A percentile compares a stretch with the other conserved stretches of the same genome.
phyloP scores from a whole-genome alignment of 2,113 vertebrate species.

The Ictidomys tridecemlineatus region DNA sequence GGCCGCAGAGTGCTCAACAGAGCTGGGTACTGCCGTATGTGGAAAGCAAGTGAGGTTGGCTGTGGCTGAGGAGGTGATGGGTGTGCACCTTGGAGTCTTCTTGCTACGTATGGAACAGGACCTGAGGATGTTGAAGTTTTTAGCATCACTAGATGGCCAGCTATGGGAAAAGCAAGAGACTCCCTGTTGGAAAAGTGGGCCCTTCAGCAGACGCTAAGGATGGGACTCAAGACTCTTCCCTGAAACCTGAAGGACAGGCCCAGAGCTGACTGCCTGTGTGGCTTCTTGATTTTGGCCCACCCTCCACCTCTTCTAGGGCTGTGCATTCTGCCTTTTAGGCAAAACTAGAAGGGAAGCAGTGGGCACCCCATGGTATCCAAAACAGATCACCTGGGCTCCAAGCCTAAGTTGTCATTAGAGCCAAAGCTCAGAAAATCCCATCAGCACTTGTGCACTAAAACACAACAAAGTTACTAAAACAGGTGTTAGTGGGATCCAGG shows the following conservation, averaged over 20 bases:
- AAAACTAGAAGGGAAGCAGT: background rate
- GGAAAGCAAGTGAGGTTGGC: too few relatives aligned
- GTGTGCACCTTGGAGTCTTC: background rate
- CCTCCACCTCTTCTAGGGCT: background rate
- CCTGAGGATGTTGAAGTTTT: background rate
- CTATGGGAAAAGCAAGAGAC: background rate
- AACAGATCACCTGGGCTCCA: too few relatives aligned
- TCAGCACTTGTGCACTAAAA: too few relatives aligned
- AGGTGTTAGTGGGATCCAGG: background rate
- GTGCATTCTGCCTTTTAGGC: accelerated
- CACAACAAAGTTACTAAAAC: background rate
- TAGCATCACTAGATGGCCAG: background rate
- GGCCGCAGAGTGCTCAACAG: too few relatives aligned
- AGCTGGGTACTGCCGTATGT: too few relatives aligned
- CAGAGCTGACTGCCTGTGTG: too few relatives aligned
- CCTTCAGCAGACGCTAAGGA: background rate
- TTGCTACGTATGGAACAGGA: background rate
- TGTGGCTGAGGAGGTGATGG: background rate
- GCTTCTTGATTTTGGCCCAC: too few relatives aligned
- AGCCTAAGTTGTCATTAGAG: background rate
- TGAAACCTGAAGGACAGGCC: background rate
- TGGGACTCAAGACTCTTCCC: background rate
- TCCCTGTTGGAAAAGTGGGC: background rate
- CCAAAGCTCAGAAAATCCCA: background rate
- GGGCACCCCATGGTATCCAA: background rate